Evolutionary conservation across 2,113 vertebrate species (phyloP).

Genomic region (Engystomops pustulosus): DNA sequence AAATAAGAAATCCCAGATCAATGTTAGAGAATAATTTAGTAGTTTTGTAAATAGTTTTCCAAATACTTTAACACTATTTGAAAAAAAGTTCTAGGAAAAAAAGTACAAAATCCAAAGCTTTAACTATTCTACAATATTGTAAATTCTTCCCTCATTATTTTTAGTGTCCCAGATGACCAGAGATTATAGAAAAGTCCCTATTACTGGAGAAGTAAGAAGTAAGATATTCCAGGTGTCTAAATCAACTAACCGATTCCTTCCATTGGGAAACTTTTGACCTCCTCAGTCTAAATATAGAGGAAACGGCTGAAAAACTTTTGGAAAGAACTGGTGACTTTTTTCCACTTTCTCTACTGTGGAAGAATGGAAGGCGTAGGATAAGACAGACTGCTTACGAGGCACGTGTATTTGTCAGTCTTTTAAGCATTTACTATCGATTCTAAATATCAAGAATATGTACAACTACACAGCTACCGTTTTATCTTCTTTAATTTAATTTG

Average conservation of each 20-base stretch:
- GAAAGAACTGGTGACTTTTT: constrained; percentile 10
- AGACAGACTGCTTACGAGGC: neutral
- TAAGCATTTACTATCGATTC: neutral
- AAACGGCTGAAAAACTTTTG: neutral
- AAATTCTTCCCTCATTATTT: constrained; percentile 7
- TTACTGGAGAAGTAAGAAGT: neutral
- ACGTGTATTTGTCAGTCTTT: neutral
- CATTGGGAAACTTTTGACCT: constrained; percentile 24
- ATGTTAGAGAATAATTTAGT: neutral
- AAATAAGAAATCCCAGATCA: neutral
- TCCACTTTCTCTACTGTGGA: constrained; percentile 1
- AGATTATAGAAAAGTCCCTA: constrained; percentile 1
- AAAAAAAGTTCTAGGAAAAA: neutral
- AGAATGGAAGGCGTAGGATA: neutral
- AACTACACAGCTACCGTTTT: too few species aligned
- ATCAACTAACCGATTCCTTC: constrained; percentile 18
- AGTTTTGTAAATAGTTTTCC: too few species aligned
- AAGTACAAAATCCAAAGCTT: neutral
- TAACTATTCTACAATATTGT: constrained; percentile 7
- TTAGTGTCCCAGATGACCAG: neutral
- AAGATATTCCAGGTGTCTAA: constrained; percentile 25
- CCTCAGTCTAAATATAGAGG: constrained; percentile 2
- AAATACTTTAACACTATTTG: neutral
- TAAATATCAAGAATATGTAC: too few species aligned
- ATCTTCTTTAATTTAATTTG: too few species aligned